phyloP scores from a whole-genome alignment of 2,113 vertebrate genomes.

The Xiphophorus hellerii region DNA sequence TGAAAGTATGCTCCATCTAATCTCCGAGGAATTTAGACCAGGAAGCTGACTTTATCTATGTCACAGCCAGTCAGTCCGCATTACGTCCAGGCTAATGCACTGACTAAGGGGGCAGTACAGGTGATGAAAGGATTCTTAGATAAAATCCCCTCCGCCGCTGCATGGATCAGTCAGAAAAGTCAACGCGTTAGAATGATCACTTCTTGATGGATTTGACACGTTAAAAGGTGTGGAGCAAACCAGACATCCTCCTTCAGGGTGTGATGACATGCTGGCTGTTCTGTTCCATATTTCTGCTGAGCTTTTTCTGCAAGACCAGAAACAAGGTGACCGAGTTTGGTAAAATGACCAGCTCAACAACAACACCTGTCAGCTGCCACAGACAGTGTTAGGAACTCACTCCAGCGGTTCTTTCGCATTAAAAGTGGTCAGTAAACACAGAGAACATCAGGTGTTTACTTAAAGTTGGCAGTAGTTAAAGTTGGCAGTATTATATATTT shows the following conservation, averaged over 20 bases:
- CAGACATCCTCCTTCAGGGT: too few species aligned
- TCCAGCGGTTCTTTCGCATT: too few species aligned
- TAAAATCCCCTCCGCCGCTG: background rate
- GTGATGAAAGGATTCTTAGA: background rate
- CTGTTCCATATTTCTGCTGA: too few species aligned
- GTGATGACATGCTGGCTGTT: too few species aligned
- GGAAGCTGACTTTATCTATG: background rate
- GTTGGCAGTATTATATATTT: too few species aligned
- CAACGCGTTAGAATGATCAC: background rate
- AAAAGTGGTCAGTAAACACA: too few species aligned
- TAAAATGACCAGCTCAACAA: background rate
- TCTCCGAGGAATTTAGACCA: background rate
- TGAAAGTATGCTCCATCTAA: background rate
- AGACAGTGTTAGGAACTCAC: too few species aligned
- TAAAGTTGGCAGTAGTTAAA: too few species aligned
- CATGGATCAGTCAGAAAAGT: background rate
- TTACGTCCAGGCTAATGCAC: background rate
- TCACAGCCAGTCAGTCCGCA: background rate
- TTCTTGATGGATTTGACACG: background rate
- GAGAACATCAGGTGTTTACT: background rate
- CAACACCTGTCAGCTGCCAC: background rate
- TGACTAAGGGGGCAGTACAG: background rate
- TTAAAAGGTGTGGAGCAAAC: background rate
- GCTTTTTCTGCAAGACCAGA: too few species aligned
- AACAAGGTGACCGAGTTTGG: background rate